Conservation (phyloP, 2,797 vertebrate genomes). For the Coregonus ussuriensis region DNA sequence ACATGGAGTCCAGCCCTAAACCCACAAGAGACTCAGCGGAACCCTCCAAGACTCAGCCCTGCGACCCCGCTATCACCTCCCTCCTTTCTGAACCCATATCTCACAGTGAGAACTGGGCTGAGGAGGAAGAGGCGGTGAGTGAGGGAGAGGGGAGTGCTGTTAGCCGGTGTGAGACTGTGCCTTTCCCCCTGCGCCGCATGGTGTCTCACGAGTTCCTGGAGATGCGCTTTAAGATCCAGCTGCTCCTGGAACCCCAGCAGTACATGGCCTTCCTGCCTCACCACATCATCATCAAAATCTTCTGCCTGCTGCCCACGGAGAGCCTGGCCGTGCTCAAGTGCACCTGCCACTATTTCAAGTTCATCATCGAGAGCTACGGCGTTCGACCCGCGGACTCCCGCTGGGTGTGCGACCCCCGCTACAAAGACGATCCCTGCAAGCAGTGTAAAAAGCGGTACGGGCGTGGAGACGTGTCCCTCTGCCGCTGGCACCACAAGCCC, state of each 20-base stretch:
- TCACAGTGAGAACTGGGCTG: not conserved
- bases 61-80: not conserved
- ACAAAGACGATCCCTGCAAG: conserved; percentile 95
- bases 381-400: conserved; percentile 90
- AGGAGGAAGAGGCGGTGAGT: conserved; percentile 5
- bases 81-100: not conserved
- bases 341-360: conserved; percentile 90
- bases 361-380: conserved; percentile 89
- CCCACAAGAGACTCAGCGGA: too few relatives aligned
- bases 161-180: conserved; percentile 49
- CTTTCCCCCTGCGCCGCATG: conserved; percentile 71
- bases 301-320: conserved; percentile 86
- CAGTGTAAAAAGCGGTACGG: conserved; percentile 90
- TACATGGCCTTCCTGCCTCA: conserved; percentile 88
- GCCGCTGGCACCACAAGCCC: conserved; percentile 96
- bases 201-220: conserved; percentile 88
- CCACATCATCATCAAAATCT: conserved; percentile 90
- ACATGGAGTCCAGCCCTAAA: conserved; percentile 13
- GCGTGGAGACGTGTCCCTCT: conserved; percentile 91
- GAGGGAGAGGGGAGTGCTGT: conserved; percentile 4
- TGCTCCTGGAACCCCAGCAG: conserved; percentile 90
- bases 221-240: conserved; percentile 89
- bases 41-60: conserved; percentile 2
- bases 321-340: conserved; percentile 93
- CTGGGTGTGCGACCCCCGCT: conserved; percentile 94